phyloP scores from a whole-genome alignment of 2,797 vertebrate species.

The Rhabdomys pumilio region DNA sequence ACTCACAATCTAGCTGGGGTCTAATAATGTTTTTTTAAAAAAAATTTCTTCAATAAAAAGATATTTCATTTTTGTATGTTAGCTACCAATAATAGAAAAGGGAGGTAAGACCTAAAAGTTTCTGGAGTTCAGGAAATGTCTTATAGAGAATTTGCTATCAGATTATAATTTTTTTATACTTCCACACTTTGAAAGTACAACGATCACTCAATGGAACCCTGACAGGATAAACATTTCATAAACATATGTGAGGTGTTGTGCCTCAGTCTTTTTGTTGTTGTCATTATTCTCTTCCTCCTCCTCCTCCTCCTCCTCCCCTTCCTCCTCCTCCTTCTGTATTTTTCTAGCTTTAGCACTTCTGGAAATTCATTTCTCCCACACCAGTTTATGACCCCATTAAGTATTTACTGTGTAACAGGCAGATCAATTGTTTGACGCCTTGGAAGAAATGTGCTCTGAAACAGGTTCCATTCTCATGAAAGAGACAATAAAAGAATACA shows the following conservation, averaged over 20 bases:
- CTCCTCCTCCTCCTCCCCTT: no score
- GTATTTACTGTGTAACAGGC: neutral
- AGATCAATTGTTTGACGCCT: neutral
- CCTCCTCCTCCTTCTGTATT: no score
- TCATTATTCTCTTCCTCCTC: no score
- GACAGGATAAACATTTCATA: neutral
- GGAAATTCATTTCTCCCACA: neutral
- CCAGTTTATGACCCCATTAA: neutral
- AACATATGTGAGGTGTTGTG: rapidly evolving
- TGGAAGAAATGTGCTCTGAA: neutral
- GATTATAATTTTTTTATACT: neutral
- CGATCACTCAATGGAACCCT: neutral
- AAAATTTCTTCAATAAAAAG: neutral
- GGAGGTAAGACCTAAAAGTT: neutral
- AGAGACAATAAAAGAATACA: neutral
- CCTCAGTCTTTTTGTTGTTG: neutral
- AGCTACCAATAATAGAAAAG: neutral
- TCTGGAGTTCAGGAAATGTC: neutral
- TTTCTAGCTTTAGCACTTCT: neutral
- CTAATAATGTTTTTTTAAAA: neutral
- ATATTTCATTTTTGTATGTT: neutral
- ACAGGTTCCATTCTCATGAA: neutral
- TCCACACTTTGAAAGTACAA: neutral
- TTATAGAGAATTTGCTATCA: neutral
- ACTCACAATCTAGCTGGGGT: neutral